Base-by-base conservation (phyloP, 2,797 vertebrate genomes). In the Iguana delicatissima region DNA sequence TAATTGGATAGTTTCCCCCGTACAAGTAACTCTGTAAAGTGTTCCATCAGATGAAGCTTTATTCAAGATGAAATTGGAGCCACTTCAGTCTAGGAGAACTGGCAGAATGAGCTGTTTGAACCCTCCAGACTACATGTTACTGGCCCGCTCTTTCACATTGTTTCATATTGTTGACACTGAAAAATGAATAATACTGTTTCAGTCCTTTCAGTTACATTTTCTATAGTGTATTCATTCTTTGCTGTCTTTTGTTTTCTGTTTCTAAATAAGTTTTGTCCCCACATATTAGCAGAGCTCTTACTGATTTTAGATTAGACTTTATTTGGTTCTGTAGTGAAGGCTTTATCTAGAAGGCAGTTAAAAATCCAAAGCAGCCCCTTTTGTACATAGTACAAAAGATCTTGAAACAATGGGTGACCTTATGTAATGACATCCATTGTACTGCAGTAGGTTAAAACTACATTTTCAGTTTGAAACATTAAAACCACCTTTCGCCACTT, bases 401-500 rank as follows among this genome's bases (percentile, higher is more conserved):
- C 74, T 93, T 73, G 62, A 76, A 86, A 62, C 10, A 62, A 81
- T 8, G 32, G 55, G 26, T 55, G 81, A 32, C 2, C 6, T 88
- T 85, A 26, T 26, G 46, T 84, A 35, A 76, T 0, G 2, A 29
- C 50, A 85, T 0, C 24, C 76, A 42, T 90, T 67, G 29, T 82
- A 2, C 38, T 29, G 13, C 77, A 74, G 52, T 55, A 22, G 80
- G 55, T 90, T 81, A 50, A 1, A 3, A 14, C 87, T 89, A 59
- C 22, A 42, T 50, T 87, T 90, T 76, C 84, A 52, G 89, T 10
- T 38, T 79, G 74, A 13, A 59, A 77, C 76, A 79, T 69, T 80
- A 77, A 91, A 87, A 81, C 18, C 52, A 77, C 12, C 13, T 46
- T n/a, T 1, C 69, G 32, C 38, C 67, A 0, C 80, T 92, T 87